phyloP scores from a whole-genome alignment of 1,140 invertebrate species.

The Andricus grossulariae region DNA sequence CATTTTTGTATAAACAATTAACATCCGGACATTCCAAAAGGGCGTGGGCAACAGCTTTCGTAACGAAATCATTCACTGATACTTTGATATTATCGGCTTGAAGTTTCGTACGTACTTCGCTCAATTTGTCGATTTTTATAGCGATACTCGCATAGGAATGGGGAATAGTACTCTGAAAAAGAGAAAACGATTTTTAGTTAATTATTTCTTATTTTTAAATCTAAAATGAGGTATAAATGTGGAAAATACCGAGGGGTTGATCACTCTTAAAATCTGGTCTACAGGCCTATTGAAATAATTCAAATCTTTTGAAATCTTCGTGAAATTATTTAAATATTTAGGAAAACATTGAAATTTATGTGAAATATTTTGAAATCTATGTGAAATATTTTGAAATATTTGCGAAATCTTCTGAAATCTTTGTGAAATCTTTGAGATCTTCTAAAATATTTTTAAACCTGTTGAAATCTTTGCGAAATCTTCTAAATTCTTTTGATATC shows the following conservation, averaged over 20 bases:
- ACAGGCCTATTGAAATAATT: no score
- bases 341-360: no score
- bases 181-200: slow-evolving; percentile 34
- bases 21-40: slow-evolving; percentile 93
- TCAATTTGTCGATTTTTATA: slow-evolving; percentile 85
- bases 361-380: no score
- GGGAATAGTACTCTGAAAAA: slow-evolving; percentile 83
- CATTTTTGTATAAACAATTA: slow-evolving; percentile 79
- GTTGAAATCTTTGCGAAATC: no score
- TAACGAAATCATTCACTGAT: slow-evolving; percentile 97
- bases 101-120: slow-evolving; percentile 78
- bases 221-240: background rate
- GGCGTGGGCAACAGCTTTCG: slow-evolving; percentile 95
- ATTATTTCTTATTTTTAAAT: slow-evolving; percentile 35
- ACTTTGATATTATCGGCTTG: slow-evolving; percentile 88
- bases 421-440: no score
- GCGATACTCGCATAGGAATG: slow-evolving; percentile 96
- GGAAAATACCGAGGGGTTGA: accelerated
- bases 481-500: no score
- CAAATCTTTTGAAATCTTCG: no score
- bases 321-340: no score
- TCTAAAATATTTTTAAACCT: no score
- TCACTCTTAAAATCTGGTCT: no score
- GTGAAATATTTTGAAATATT: no score
- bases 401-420: no score